Evolutionary conservation across 1,140 invertebrate species (phyloP).

Genomic region (Caerostris darwini): DNA sequence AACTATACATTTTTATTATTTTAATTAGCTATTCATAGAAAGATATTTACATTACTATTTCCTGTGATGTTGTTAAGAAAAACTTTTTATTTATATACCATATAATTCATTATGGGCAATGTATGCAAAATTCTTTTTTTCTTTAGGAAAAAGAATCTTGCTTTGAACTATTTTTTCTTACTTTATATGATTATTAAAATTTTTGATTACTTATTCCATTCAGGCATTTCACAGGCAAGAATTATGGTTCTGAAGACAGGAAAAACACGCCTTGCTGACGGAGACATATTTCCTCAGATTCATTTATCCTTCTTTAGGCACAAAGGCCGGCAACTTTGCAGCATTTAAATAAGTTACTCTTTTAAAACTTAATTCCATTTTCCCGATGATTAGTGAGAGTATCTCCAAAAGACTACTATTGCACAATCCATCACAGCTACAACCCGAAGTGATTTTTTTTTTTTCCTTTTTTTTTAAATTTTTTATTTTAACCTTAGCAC

Average conservation of each 20-base stretch:
- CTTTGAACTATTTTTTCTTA: no score
- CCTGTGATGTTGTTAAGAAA: no score
- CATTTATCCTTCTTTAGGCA: conserved; percentile 35
- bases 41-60: no score
- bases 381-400: conserved; percentile 17
- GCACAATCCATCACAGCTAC: conserved; percentile 28
- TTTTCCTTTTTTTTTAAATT: no score
- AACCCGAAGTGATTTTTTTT: not conserved
- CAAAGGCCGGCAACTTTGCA: conserved; percentile 11
- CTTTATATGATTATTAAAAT: not conserved
- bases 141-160: no score
- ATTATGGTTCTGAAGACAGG: conserved; percentile 1
- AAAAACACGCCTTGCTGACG: conserved; percentile 33
- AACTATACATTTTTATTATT: no score
- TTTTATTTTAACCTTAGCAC: not conserved
- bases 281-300: conserved; percentile 18
- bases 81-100: no score
- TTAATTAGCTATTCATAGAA: no score
- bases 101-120: no score
- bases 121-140: no score
- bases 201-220: not conserved
- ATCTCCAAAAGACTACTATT: not conserved
- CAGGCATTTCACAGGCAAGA: not conserved
- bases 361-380: conserved; percentile 45
- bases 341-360: conserved; percentile 45